A percentile compares a stretch with the other conserved stretches of the same genome.
Conservation (phyloP, 2,113 vertebrate genomes). For the Rhinolophus sinicus region DNA sequence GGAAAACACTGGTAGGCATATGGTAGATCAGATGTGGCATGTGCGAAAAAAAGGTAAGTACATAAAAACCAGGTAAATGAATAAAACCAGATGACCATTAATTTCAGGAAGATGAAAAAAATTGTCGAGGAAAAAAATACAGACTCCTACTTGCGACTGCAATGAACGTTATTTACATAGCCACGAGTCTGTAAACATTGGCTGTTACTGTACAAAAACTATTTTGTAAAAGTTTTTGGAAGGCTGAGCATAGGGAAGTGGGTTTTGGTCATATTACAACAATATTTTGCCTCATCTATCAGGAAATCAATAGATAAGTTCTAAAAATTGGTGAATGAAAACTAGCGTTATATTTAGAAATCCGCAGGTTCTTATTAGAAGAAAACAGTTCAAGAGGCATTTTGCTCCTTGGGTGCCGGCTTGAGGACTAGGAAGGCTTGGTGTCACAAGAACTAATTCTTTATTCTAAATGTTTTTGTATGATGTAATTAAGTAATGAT, state of each 20-base stretch:
- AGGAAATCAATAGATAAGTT: not conserved
- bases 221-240: not conserved
- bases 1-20: not conserved
- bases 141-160: not conserved
- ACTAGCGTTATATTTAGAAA: not conserved
- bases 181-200: not conserved
- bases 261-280: not conserved
- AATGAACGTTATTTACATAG: not conserved
- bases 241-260: not conserved
- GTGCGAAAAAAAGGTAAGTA: not conserved
- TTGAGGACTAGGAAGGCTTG: not conserved
- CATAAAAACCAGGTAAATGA: not conserved
- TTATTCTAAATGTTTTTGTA: not conserved
- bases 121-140: not conserved
- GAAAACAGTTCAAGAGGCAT: not conserved
- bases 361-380: not conserved
- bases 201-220: not conserved
- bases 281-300: not conserved
- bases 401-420: not conserved
- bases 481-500: not conserved
- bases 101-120: not conserved
- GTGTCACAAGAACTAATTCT: not conserved
- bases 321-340: not conserved
- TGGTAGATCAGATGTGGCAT: not conserved
- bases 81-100: not conserved